These are phyloP conservation scores for Bufo bufo DNA, from an alignment of 2,113 vertebrate species.

Conservation along the genomic window DNA sequence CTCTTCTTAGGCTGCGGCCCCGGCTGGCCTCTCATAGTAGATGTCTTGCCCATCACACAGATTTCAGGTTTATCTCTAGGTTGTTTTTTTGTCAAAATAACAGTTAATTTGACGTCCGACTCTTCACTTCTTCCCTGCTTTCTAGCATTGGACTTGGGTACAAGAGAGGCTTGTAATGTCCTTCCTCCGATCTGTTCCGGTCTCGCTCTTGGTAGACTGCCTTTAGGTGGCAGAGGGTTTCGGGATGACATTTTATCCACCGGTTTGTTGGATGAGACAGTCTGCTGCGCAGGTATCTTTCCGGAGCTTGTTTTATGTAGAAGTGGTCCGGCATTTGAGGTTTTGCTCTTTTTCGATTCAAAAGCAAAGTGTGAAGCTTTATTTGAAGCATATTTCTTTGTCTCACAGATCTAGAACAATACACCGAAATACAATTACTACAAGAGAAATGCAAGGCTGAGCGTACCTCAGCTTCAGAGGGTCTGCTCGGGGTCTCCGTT, in stretches of 20 bases:
- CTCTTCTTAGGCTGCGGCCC: neutral
- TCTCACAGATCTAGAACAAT: slow-evolving; percentile 62
- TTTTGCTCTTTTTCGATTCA: neutral
- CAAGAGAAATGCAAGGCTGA: too few relatives aligned
- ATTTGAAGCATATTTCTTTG: slow-evolving; percentile 50
- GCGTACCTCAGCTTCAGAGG: too few relatives aligned
- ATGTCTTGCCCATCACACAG: neutral
- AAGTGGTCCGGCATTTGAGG: neutral
- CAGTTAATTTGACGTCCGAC: neutral
- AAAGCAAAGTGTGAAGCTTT: neutral
- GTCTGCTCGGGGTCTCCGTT: too few relatives aligned
- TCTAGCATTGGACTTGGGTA: neutral
- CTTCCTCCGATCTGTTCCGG: neutral
- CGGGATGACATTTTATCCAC: neutral
- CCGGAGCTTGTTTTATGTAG: neutral
- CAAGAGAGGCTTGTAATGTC: neutral
- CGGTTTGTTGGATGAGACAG: neutral
- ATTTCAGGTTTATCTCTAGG: slow-evolving; percentile 8
- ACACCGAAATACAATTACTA: slow-evolving; percentile 30
- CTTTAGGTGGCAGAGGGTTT: neutral
- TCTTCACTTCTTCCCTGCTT: neutral
- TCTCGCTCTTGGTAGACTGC: neutral
- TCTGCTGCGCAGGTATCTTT: neutral
- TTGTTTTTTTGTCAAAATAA: neutral
- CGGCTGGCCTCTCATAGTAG: neutral